These are phyloP conservation scores for Ptilorrhoa leucosticta DNA, from an alignment of 2,113 vertebrate genomes.

Conservation along the genomic window DNA sequence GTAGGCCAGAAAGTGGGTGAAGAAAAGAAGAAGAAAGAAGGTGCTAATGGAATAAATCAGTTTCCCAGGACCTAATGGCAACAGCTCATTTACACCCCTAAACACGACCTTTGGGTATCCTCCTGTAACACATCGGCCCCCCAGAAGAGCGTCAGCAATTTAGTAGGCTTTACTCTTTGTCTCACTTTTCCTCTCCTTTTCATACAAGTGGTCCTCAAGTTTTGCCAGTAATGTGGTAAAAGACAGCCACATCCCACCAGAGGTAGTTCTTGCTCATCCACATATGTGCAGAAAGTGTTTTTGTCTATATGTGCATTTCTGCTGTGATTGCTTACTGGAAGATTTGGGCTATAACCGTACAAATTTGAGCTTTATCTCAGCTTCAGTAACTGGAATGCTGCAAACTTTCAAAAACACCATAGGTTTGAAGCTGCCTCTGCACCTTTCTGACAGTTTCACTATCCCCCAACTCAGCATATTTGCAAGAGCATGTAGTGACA, in stretches of 20 bases:
- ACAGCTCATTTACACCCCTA: accelerated
- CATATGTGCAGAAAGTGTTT: neutral
- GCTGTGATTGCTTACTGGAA: neutral
- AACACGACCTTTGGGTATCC: neutral
- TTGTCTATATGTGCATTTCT: neutral
- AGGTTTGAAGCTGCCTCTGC: neutral
- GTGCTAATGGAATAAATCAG: neutral
- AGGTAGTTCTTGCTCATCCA: neutral
- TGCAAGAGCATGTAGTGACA: neutral
- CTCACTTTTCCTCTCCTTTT: neutral
- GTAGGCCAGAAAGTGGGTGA: neutral
- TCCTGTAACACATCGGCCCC: accelerated
- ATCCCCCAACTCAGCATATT: neutral
- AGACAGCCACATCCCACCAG: neutral
- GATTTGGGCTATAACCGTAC: neutral
- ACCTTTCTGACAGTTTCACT: neutral
- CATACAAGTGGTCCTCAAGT: neutral
- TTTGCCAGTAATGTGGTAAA: neutral
- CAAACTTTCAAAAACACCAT: neutral
- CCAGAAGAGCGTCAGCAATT: neutral
- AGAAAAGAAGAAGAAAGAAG: neutral
- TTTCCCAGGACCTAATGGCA: neutral
- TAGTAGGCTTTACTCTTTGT: neutral
- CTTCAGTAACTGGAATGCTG: neutral
- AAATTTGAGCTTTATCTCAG: neutral